Evolutionary conservation across 2,888 invertebrate genomes (phyloP).

Genomic region (Anorthoa munda): DNA sequence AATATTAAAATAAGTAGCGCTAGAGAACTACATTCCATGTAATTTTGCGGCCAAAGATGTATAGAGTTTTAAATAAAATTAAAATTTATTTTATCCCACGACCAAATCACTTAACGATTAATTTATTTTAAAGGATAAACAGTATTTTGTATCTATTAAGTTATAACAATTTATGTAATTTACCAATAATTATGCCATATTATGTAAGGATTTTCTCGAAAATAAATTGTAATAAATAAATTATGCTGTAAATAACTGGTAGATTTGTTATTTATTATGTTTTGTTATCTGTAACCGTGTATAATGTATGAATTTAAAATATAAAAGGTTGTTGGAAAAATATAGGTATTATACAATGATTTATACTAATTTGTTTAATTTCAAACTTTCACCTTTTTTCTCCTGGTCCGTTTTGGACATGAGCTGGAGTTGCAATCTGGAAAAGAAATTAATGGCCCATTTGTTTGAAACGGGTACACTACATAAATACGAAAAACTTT

Average conservation of each 20-base stretch:
- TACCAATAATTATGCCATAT: slow-evolving; percentile 72
- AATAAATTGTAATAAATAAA: slow-evolving; percentile 59
- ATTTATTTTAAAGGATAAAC: slow-evolving; percentile 51
- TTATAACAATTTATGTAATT: slow-evolving; percentile 54
- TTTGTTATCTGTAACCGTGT: slow-evolving; percentile 47
- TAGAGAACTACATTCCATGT: slow-evolving; percentile 61
- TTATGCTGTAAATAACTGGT: slow-evolving; percentile 61
- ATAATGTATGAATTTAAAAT: slow-evolving; percentile 48
- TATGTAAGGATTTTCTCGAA: slow-evolving; percentile 59
- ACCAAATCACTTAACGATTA: slow-evolving; percentile 48
- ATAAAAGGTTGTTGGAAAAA: slow-evolving; percentile 60
- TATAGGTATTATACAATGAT: slow-evolving; percentile 40
- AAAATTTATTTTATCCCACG: slow-evolving; percentile 33
- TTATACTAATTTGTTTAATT: slow-evolving; percentile 47
- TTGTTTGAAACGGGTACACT: too few species aligned
- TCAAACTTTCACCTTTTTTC: slow-evolving; percentile 3
- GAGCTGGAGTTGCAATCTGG: neutral
- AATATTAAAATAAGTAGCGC: slow-evolving; percentile 23
- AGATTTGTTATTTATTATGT: slow-evolving; percentile 63
- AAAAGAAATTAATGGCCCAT: neutral
- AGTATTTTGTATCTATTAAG: slow-evolving; percentile 62
- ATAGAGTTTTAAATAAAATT: slow-evolving; percentile 53
- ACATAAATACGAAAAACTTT: too few species aligned
- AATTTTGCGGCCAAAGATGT: slow-evolving; percentile 62
- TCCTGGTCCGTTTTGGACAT: neutral